Base-by-base conservation (phyloP, 2,888 invertebrate species). In the Abscondita cerata region DNA sequence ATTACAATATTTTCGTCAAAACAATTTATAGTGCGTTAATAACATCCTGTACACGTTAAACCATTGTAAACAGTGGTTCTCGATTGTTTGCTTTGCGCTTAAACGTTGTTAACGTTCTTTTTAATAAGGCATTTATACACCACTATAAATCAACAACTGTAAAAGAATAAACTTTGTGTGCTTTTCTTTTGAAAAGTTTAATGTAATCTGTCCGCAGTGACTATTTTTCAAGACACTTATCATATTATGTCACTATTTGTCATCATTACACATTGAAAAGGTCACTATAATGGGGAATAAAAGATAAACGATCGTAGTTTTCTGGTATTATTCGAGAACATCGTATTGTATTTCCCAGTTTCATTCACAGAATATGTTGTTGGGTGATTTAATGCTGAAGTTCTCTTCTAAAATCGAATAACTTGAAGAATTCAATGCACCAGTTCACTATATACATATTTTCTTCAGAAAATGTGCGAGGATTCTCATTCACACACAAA, bases 301-400 rank as follows among this genome's bases (percentile, higher is more conserved):
- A 62, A 62, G 62, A 62, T 62, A 62, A 62, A 62, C 54, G 58
- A 48, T 44, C 54, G 48, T 57, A 62, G 62, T 59, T 62, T 59
- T 58, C 62, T 54, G 34, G 62, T 55, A 59, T 62, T 62, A 62
- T 62, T 41, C 51, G 46, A 52, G 58, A 51, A 59, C 62, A 62
- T 62, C 62, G 62, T 36, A 58, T 62, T 62, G 62, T 62, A 51
- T 54, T 46, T 19, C 58, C 36, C 57, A 47, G 34, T 54, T 55
- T 58, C 62, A 62, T 62, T 62, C 62, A 62, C 51, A 57, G 52
- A 53, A 53, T 55, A 62, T 57, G 52, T 57, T 62, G 53, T 54
- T 47, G 46, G 15, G 52, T 62, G 62, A 62, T 62, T 62, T 62
- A 62, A 38, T 58, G 58, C 62, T 11, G 5, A 62, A 62, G 58